Evolutionary conservation across 2,113 vertebrate species (phyloP).

Genomic region (Falcunculus frontatus): DNA sequence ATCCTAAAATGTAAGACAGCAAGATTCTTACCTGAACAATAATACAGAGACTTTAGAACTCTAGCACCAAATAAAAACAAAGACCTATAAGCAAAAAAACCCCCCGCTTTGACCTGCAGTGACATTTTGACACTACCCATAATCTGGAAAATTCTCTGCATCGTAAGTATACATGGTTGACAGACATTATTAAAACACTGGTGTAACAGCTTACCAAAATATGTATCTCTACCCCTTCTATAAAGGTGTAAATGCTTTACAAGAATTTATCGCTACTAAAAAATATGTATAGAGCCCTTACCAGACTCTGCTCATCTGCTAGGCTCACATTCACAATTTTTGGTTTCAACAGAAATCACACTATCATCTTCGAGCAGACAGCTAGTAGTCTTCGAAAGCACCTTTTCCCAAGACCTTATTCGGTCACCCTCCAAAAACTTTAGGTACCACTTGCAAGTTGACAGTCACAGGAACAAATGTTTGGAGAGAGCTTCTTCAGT

Average conservation of each 20-base stretch:
- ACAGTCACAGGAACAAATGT: not conserved
- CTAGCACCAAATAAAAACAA: not conserved
- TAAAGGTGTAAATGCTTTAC: not conserved
- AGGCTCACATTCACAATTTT: not conserved
- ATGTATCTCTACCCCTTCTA: not conserved
- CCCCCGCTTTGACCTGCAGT: not conserved
- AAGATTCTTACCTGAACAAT: not conserved
- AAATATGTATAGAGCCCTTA: not conserved
- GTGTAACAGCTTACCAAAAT: not conserved
- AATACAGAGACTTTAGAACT: not conserved
- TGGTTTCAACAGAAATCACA: conserved; percentile 5
- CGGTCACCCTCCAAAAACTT: not conserved
- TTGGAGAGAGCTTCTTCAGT: not conserved
- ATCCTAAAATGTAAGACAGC: not conserved
- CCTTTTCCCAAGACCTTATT: not conserved
- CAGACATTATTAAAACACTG: not conserved
- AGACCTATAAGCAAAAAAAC: not conserved
- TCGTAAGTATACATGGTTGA: not conserved
- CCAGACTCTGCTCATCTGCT: not conserved
- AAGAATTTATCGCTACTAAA: not conserved
- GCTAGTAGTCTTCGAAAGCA: not conserved
- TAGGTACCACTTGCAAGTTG: not conserved
- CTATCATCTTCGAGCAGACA: not conserved
- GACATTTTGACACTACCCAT: not conserved
- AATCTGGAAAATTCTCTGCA: not conserved